Percentiles rank a stretch among this genome's conserved stretches.
Evolutionary conservation across 2,888 invertebrate genomes (phyloP).

Genomic region (Lithodes maja): DNA sequence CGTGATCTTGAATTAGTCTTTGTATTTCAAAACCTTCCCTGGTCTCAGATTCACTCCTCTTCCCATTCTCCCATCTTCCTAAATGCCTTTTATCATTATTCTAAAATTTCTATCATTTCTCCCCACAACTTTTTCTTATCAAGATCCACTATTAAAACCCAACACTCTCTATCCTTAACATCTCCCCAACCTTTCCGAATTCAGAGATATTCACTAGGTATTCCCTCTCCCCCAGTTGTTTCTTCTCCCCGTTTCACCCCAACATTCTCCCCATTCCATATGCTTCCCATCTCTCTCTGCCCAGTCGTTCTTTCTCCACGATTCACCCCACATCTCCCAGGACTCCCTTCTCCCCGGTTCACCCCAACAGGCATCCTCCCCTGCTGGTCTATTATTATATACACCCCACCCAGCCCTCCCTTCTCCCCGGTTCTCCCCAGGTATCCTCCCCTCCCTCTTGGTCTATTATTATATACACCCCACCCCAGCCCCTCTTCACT

Average conservation of each 20-base stretch:
- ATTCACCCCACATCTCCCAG: background rate
- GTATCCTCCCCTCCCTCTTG: no score
- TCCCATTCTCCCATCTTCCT: no score
- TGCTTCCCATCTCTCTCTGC: background rate
- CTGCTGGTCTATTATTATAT: background rate
- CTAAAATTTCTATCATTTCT: no score
- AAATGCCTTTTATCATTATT: no score
- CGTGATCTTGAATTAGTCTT: no score
- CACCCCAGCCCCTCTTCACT: constrained; percentile 46
- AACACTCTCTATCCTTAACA: no score
- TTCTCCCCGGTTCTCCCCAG: background rate
- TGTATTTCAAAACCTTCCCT: no score
- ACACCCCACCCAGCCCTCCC: background rate
- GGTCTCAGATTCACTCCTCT: no score
- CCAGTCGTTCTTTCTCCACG: background rate
- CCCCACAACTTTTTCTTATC: no score
- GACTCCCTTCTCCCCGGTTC: background rate
- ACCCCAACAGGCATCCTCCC: background rate
- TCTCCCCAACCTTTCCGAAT: no score
- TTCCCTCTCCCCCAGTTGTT: background rate
- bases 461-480: no score
- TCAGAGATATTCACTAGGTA: background rate
- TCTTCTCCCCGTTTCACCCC: background rate
- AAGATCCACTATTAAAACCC: no score
- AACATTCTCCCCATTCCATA: background rate